A percentile compares a stretch with the other conserved stretches of the same genome.
Evolutionary conservation across 2,888 invertebrate species (phyloP).

Genomic region (Pristionchus mayeri): DNA sequence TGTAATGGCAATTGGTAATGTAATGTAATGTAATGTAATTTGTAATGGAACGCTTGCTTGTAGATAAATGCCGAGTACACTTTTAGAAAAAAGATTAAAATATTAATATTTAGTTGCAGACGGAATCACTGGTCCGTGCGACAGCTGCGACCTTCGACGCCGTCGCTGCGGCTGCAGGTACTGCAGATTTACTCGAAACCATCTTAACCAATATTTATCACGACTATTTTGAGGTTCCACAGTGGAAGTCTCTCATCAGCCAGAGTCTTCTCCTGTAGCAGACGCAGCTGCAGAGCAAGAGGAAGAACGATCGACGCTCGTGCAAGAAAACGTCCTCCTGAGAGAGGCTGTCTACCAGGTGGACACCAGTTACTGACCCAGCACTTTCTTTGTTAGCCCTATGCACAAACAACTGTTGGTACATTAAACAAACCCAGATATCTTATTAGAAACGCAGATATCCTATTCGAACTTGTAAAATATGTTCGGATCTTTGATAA

Average conservation of each 20-base stretch:
- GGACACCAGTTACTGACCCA: neutral
- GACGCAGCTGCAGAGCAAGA: conserved; percentile 2
- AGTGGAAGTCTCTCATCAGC: neutral
- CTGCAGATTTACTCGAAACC: conserved; percentile 11
- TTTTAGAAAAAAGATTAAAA: neutral
- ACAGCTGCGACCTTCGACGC: conserved; percentile 47
- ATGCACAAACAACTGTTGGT: neutral
- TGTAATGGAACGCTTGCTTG: too few relatives aligned
- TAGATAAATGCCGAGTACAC: neutral
- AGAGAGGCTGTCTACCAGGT: conserved; percentile 43
- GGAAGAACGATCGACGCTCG: conserved; percentile 6
- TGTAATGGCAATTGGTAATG: neutral
- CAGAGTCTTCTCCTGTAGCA: neutral
- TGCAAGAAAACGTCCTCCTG: conserved; percentile 27
- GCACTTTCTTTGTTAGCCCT: too few relatives aligned
- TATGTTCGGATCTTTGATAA: too few relatives aligned
- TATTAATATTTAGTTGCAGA: neutral
- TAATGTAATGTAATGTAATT: too few relatives aligned
- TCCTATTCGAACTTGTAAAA: too few relatives aligned
- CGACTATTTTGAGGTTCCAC: neutral
- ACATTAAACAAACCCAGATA: too few relatives aligned
- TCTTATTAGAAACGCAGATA: too few relatives aligned
- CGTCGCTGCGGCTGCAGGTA: neutral
- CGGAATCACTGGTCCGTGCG: conserved; percentile 47
- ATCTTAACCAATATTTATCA: neutral